phyloP scores from a whole-genome alignment of 2,888 invertebrate species.

The Anagyrus pseudococci region DNA sequence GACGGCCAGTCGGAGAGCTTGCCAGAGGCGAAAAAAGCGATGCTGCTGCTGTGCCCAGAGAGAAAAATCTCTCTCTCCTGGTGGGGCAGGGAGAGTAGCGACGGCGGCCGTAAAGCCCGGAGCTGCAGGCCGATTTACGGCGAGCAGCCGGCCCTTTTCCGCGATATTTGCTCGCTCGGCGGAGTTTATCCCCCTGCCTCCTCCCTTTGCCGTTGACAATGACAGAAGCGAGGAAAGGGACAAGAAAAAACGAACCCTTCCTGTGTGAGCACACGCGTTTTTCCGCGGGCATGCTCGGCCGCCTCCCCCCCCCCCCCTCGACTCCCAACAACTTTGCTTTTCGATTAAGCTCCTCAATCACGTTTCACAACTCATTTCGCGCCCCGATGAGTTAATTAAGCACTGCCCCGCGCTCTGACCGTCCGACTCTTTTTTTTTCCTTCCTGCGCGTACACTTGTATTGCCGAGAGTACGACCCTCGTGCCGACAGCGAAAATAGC shows the following conservation, averaged over 20 bases:
- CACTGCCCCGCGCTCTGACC: conserved; percentile 3
- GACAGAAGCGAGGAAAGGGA: background rate
- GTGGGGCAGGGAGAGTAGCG: too few relatives aligned
- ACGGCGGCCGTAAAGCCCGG: background rate
- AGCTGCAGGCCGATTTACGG: background rate
- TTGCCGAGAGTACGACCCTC: too few relatives aligned
- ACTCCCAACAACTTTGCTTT: conserved; percentile 34
- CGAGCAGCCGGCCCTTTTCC: too few relatives aligned
- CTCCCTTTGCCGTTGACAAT: background rate
- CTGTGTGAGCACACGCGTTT: too few relatives aligned
- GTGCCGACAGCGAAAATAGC: too few relatives aligned
- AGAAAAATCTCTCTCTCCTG: too few relatives aligned
- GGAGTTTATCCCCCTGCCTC: too few relatives aligned
- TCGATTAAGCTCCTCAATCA: conserved; percentile 41
- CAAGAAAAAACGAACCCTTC: background rate
- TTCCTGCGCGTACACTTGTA: background rate
- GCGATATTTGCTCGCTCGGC: conserved; percentile 16
- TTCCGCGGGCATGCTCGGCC: too few relatives aligned
- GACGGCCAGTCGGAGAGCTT: conserved; percentile 51
- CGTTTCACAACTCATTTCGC: conserved; percentile 41
- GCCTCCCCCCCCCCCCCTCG: background rate
- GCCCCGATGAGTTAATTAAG: conserved; percentile 37
- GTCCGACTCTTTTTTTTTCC: conserved; percentile 1
- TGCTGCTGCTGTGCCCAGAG: background rate
- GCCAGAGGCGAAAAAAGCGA: conserved; percentile 42